phyloP scores from a whole-genome alignment of 2,113 vertebrate species.

The Cynopterus brachyotis region DNA sequence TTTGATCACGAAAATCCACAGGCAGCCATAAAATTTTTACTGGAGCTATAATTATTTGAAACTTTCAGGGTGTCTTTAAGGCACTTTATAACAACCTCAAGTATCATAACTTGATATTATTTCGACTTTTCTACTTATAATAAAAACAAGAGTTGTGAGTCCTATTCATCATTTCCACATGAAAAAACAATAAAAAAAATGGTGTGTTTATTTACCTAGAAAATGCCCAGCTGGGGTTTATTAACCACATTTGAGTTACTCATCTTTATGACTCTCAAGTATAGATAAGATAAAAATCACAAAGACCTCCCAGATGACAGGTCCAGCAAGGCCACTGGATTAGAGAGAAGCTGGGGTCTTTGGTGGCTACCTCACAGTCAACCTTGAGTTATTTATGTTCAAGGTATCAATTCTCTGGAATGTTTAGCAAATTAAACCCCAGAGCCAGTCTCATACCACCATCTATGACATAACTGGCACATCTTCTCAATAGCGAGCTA shows the following conservation, averaged over 20 bases:
- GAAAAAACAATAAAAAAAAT: conserved; percentile 71
- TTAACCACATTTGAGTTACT: conserved; percentile 67
- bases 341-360: background rate
- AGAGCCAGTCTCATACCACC: background rate
- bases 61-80: conserved; percentile 75
- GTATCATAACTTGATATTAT: conserved; percentile 74
- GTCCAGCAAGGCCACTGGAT: background rate
- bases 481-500: background rate
- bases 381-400: background rate
- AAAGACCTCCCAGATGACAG: conserved; percentile 60
- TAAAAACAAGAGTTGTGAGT: conserved; percentile 69
- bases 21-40: conserved; percentile 76
- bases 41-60: conserved; percentile 71
- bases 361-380: background rate
- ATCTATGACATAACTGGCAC: background rate
- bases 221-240: conserved; percentile 74
- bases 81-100: conserved; percentile 69
- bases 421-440: background rate
- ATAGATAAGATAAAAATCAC: conserved; percentile 73
- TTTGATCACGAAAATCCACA: conserved; percentile 73
- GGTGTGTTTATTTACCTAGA: conserved; percentile 70
- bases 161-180: conserved; percentile 76
- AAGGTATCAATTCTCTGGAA: background rate
- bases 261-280: conserved; percentile 68
- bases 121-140: conserved; percentile 77